phyloP scores from a whole-genome alignment of 2,797 vertebrate species.

The Sebastes reedi region DNA sequence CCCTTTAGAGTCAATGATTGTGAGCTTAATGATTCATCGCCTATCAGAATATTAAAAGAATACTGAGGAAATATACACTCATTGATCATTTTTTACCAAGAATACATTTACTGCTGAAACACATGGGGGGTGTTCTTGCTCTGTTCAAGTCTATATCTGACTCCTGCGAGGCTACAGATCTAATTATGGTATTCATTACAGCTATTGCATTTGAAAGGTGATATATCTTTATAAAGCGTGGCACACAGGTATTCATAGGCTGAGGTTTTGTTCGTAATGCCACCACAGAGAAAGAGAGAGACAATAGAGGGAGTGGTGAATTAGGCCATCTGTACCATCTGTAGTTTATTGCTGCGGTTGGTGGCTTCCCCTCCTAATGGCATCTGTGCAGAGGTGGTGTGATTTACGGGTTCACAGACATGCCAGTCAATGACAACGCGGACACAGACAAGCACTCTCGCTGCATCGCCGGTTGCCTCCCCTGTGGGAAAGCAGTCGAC shows the following conservation, averaged over 20 bases:
- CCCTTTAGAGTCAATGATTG: background rate
- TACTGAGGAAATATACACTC: background rate
- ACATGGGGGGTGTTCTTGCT: background rate
- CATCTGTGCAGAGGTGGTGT: conserved; percentile 48
- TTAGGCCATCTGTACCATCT: conserved; percentile 54
- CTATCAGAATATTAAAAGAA: background rate
- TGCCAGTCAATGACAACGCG: conserved; percentile 62
- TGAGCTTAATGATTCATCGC: background rate
- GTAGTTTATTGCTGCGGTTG: conserved; percentile 47
- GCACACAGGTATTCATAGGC: conserved; percentile 35
- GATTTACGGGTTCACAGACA: conserved; percentile 60
- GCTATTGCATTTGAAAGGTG: conserved; percentile 35
- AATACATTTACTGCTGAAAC: conserved; percentile 9
- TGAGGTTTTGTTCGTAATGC: conserved; percentile 33
- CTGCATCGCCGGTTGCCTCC: conserved; percentile 5
- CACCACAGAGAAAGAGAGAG: conserved; percentile 2
- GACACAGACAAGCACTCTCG: conserved; percentile 39
- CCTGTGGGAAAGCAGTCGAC: conserved; percentile 44
- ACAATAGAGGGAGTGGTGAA: conserved; percentile 28
- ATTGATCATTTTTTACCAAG: background rate
- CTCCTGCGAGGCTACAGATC: conserved; percentile 18
- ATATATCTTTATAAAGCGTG: conserved; percentile 29
- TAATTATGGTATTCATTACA: conserved; percentile 49
- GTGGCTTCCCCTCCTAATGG: conserved; percentile 39
- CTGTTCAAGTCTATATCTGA: conserved; percentile 24